Evolutionary conservation across 2,797 vertebrate species (phyloP).

Genomic region (Manis javanica): DNA sequence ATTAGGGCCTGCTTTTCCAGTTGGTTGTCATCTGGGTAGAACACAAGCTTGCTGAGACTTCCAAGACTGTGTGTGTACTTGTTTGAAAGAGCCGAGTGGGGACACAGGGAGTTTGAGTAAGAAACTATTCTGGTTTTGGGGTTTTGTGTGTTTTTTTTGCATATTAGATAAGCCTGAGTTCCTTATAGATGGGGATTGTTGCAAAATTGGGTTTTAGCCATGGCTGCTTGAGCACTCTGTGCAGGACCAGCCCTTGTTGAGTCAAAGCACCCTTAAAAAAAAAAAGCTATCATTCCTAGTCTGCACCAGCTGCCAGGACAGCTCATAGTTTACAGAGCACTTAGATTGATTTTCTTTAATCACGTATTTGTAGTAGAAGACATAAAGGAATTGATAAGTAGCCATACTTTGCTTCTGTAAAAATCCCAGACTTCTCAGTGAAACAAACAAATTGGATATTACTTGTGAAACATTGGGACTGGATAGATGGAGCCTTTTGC

Average conservation of each 20-base stretch:
- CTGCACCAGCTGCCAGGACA: conserved; percentile 59
- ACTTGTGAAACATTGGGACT: conserved; percentile 71
- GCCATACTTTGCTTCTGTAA: conserved; percentile 53
- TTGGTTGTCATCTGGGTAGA: conserved; percentile 65
- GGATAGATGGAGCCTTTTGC: conserved; percentile 56
- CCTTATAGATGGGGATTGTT: conserved; percentile 59
- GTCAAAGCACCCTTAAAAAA: conserved; percentile 64
- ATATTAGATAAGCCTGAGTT: conserved; percentile 52
- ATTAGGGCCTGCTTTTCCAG: conserved; percentile 72
- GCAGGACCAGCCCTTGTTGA: conserved; percentile 71
- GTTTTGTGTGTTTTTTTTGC: conserved; percentile 16
- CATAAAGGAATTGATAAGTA: conserved; percentile 61
- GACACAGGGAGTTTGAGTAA: conserved; percentile 42
- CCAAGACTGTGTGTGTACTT: conserved; percentile 70
- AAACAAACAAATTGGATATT: conserved; percentile 73
- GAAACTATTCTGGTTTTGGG: conserved; percentile 23
- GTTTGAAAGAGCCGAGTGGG: background rate
- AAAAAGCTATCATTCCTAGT: conserved; percentile 65
- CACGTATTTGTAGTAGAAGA: background rate
- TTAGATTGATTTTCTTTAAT: conserved; percentile 75
- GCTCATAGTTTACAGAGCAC: conserved; percentile 73
- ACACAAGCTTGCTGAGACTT: conserved; percentile 71
- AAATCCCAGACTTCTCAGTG: conserved; percentile 29
- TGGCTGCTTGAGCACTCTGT: conserved; percentile 67
- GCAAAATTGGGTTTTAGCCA: conserved; percentile 49